These are phyloP conservation scores for Coregonus sp. DNA, from an alignment of 2,797 vertebrate species.

Conservation along the genomic window DNA sequence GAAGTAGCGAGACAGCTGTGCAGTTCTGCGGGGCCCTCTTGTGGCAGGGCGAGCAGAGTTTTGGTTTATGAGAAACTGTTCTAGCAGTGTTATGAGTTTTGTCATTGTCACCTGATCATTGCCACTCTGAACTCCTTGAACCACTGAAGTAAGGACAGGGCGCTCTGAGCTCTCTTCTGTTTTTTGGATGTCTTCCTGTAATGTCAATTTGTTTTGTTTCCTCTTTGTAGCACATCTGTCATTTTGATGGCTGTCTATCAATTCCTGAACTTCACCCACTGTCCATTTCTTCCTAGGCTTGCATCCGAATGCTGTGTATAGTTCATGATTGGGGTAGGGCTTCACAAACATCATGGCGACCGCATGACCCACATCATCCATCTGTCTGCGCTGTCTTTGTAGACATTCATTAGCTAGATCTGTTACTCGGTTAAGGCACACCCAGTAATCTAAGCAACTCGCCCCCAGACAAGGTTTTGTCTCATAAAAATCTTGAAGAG, in stretches of 20 bases:
- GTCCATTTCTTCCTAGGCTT: background rate
- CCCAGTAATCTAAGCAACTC: background rate
- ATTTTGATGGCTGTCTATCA: background rate
- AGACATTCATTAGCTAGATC: background rate
- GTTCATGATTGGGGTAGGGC: background rate
- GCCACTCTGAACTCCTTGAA: background rate
- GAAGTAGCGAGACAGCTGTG: background rate
- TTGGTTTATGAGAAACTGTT: background rate
- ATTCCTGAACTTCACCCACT: background rate
- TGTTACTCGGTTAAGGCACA: background rate
- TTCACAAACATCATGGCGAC: no score
- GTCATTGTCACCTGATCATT: background rate
- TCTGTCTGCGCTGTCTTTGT: no score
- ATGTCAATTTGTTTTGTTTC: background rate
- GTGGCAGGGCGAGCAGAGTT: background rate
- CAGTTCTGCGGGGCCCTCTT: background rate
- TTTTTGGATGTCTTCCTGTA: no score
- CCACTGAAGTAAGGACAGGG: background rate
- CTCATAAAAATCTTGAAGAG: background rate
- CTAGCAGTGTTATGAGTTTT: background rate
- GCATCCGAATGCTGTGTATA: background rate
- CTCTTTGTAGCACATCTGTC: no score
- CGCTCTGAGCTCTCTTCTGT: background rate
- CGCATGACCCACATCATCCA: no score
- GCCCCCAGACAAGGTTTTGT: background rate